Conservation (phyloP, 2,888 invertebrate genomes). For the Drosophila aldrichi region DNA sequence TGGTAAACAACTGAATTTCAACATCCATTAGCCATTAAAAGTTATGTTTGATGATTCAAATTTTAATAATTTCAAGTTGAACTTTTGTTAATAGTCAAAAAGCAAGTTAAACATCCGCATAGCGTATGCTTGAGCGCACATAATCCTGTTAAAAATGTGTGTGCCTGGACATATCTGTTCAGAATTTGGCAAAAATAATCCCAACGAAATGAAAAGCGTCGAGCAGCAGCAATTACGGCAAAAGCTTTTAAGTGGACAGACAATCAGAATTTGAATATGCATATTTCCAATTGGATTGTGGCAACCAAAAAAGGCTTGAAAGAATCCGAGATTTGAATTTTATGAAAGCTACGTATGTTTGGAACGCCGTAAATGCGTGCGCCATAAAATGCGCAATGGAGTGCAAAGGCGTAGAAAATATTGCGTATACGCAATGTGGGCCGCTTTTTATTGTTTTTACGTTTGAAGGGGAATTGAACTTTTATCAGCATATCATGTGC, state of each 20-base stretch:
- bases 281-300: slow-evolving; percentile 43
- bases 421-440: slow-evolving; percentile 32
- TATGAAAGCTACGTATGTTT: background rate
- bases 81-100: slow-evolving; percentile 7
- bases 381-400: slow-evolving; percentile 49
- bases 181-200: slow-evolving; percentile 30
- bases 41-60: background rate
- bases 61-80: slow-evolving; percentile 7
- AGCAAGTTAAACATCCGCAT: background rate
- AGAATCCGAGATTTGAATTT: slow-evolving; percentile 56
- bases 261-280: slow-evolving; percentile 64
- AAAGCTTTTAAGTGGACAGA: slow-evolving; percentile 63
- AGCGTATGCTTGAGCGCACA: slow-evolving; percentile 9
- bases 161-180: background rate
- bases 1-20: background rate
- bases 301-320: slow-evolving; percentile 12
- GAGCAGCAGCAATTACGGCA: slow-evolving; percentile 63
- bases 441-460: slow-evolving; percentile 23
- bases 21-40: background rate
- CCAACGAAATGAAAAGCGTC: slow-evolving; percentile 17
- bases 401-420: slow-evolving; percentile 47
- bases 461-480: slow-evolving; percentile 36
- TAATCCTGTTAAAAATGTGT: slow-evolving; percentile 53
- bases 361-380: slow-evolving; percentile 35
- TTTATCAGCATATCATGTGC: slow-evolving; percentile 47